phyloP scores from a whole-genome alignment of 1,140 invertebrate species.

The Cydia strobilella region DNA sequence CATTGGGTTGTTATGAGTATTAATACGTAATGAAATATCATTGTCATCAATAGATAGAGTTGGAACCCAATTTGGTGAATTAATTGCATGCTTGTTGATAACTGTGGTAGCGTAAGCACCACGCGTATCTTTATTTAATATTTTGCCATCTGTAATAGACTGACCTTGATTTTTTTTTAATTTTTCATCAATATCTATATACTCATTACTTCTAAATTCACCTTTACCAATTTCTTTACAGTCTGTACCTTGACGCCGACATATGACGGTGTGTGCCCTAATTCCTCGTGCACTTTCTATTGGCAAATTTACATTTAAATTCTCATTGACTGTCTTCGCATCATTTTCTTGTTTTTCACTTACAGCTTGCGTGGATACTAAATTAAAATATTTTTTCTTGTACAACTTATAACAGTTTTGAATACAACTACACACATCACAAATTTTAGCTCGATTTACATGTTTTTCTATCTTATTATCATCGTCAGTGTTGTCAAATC shows the following conservation, averaged over 20 bases:
- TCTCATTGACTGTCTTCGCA: background rate
- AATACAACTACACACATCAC: background rate
- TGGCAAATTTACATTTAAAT: background rate
- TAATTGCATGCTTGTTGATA: background rate
- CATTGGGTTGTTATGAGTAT: background rate
- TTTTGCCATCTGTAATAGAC: background rate
- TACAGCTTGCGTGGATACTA: background rate
- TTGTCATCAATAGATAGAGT: background rate
- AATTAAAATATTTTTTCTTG: background rate
- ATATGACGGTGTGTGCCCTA: background rate
- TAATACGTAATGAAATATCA: background rate
- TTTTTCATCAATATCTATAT: background rate
- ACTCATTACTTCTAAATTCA: background rate
- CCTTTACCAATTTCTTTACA: background rate
- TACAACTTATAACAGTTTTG: constrained; percentile 6
- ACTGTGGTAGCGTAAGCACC: background rate
- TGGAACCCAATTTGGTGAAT: background rate
- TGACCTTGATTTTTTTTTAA: background rate
- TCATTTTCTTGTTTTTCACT: background rate
- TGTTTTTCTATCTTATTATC: constrained; percentile 1
- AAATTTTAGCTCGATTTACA: constrained; percentile 13
- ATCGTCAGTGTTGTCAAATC: background rate
- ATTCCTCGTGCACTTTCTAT: background rate
- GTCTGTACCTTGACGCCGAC: background rate
- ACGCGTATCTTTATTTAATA: background rate